Evolutionary conservation across 2,888 invertebrate species (phyloP), one percentile per base, ranked within the genome.

Genomic region (Apamea crenata): DNA sequence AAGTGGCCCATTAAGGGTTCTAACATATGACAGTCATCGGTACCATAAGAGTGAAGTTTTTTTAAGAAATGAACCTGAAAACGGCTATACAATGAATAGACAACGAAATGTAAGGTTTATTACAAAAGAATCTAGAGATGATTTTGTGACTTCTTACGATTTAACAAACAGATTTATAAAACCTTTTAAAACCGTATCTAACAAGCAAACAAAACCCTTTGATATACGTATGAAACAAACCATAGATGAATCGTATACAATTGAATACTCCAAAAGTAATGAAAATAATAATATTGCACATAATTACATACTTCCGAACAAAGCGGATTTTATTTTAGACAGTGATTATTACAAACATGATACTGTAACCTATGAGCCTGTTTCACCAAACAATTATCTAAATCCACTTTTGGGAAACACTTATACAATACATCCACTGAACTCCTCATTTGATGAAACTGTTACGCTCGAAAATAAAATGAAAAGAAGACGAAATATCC

Each of bases 11-110:
- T 63, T 65, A 8, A 74, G 80, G 44, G 80, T 86, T 78, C 71
- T 91, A 61, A 94, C 95, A 63, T 95, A 91, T 81, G 89, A 95
- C 78, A 95, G 95, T 81, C 94, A 95, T 80, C 78, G 88, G 74
- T 91, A 92, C 79, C 73, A 87, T 66, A 81, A 79, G 70, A 75
- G 87, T 61, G 6, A 74, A 61, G 77, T 50, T 36, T 61, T 76
- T 68, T 44, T 50, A 44, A 74, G 67, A 61, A 70, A 74, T 70
- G 61, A 81, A 47, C 76, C 59, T 56, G 40, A 59, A 14, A 29
- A 53, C 29, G 69, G 50, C 3, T 67, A 40, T 47, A 72, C 16
- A 16, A 65, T 8, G 12, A 78, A 78, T 36, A 72, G 32, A 86
- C 56, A 44, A 56, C 78, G 86, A 70, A 78, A 80, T 47, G 80